These are phyloP conservation scores for Cyprinus carpio DNA, from an alignment of 2,113 vertebrate genomes.

Conservation along the genomic window DNA sequence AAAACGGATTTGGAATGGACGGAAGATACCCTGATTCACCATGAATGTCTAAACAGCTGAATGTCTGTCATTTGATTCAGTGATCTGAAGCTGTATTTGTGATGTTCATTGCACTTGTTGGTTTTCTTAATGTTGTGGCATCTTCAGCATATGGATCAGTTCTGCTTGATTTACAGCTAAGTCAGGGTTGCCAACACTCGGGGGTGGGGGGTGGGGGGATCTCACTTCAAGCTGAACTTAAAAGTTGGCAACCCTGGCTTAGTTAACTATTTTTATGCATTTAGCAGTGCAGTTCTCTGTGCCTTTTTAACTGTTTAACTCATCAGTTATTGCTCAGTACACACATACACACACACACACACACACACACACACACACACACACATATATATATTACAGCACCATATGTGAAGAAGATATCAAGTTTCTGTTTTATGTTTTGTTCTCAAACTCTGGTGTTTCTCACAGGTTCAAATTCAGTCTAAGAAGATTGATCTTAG, in stretches of 20 bases:
- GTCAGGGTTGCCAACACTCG: too few species aligned
- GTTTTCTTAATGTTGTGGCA: background rate
- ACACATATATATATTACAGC: background rate
- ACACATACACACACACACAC: too few species aligned
- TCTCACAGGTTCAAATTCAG: slow-evolving; percentile 88
- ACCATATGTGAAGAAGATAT: background rate
- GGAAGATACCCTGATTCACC: too few species aligned
- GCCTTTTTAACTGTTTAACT: background rate
- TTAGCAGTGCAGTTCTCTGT: background rate
- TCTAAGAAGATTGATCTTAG: slow-evolving; percentile 98
- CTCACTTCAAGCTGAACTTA: too few species aligned
- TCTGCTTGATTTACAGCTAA: background rate
- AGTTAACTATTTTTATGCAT: background rate
- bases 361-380: too few species aligned
- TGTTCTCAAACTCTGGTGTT: slow-evolving; percentile 45
- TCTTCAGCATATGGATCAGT: background rate
- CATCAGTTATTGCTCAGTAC: background rate
- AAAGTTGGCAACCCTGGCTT: too few species aligned
- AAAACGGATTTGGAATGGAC: too few species aligned
- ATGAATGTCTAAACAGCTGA: background rate
- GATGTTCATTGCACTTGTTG: background rate
- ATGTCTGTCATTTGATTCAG: background rate
- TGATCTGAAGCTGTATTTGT: background rate
- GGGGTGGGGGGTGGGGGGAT: too few species aligned
- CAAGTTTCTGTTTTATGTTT: background rate